Conservation (phyloP, 2,888 invertebrate species). For the Tetanocera ferruginea region DNA sequence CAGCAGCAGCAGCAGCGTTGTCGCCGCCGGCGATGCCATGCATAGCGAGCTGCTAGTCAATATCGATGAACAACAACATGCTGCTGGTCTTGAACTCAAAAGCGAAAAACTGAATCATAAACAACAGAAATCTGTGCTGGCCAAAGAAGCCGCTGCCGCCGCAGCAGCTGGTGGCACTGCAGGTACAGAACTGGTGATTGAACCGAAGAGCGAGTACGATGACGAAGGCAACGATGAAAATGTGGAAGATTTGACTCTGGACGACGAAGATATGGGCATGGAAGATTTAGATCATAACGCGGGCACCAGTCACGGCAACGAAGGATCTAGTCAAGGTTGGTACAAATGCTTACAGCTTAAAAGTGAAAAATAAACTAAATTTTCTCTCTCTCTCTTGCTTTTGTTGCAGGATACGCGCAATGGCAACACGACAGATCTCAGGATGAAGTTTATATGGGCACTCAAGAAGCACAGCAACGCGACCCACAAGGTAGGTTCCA, state of each 20-base stretch:
- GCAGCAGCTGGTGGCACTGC: constrained; percentile 50
- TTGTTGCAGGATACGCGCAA: constrained; percentile 80
- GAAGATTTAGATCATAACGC: constrained; percentile 74
- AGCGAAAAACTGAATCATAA: constrained; percentile 67
- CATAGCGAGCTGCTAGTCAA: constrained; percentile 58
- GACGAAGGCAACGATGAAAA: constrained; percentile 80
- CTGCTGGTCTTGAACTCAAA: constrained; percentile 46
- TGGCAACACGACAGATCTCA: constrained; percentile 90
- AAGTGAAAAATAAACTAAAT: background rate
- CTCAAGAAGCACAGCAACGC: constrained; percentile 82
- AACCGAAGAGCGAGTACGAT: constrained; percentile 82
- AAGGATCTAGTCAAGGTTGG: constrained; percentile 80
- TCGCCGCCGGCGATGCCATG: constrained; percentile 62
- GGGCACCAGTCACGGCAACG: constrained; percentile 78
- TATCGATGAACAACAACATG: constrained; percentile 55
- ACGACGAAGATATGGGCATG: constrained; percentile 80
- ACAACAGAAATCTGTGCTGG: constrained; percentile 53
- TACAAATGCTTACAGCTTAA: background rate
- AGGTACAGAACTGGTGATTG: constrained; percentile 70
- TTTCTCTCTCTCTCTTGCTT: constrained; percentile 35
- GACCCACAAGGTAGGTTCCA: constrained; percentile 90
- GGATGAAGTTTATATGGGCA: constrained; percentile 87
- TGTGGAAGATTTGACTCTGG: constrained; percentile 89
- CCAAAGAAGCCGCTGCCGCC: constrained; percentile 51
- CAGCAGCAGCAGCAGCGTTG: constrained; percentile 56